Base-by-base conservation (phyloP, 2,888 invertebrate genomes). In the Smittia aterrima region DNA sequence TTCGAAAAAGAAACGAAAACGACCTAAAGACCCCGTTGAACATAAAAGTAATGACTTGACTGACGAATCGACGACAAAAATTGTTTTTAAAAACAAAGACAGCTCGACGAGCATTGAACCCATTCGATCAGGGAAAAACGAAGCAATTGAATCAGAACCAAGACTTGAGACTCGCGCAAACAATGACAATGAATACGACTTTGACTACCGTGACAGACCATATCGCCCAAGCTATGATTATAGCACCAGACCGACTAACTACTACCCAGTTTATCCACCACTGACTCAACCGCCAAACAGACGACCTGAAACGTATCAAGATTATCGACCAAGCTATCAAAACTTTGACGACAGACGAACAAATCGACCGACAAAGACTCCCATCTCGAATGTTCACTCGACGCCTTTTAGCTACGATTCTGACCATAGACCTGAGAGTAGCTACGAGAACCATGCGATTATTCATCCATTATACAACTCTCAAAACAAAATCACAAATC, bases 401-500 rank as follows among this genome's bases (percentile, higher is more conserved):
- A 76, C 76, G 9, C 76, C 76, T 3, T 76, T 76, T 38, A 77
- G 74, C 54, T 75, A 76, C 24, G 71, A 66, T 67, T 54, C 75
- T n/a, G 40, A n/a, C 16, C 70, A 24, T 6, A 32, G 11, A 78
- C 79, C 1, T 78, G 6, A 76, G 76, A 1, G 75, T 75, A 20
- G 70, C 54, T 11, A 62, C 24, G 72, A 72, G 13, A 58, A 72
- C 13, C 53, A 54, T 38, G 72, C 40, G 22, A 67, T 79, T 78
- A n/a, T n/a, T n/a, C n/a, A n/a, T n/a, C 68, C 79, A 79, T 1
- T 78, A 7, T 76, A 76, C 2, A 75, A 76, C 13, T 67, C 68
- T 2, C 76, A 73, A 47, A 73, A 78, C 25, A 82, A 82, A 0
- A 81, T 80, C 75, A 11, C 75, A 53, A 68, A 74, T 78, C 25